phyloP scores from a whole-genome alignment of 2,888 invertebrate genomes.

The Ecdyonurus torrentis region DNA sequence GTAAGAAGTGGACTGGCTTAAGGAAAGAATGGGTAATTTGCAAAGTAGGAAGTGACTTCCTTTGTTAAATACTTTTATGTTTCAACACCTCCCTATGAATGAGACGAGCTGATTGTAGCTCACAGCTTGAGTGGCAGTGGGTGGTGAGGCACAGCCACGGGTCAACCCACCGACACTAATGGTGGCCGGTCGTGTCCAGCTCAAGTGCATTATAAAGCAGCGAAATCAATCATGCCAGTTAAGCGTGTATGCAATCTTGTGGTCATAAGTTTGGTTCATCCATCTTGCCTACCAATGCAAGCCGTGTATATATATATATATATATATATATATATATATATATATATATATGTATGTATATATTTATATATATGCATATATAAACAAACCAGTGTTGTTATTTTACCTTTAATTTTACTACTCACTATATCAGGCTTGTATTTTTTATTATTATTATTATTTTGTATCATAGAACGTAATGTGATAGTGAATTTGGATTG shows the following conservation, averaged over 20 bases:
- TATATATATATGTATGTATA: no score
- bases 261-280: no score
- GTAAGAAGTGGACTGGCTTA: constrained; percentile 9
- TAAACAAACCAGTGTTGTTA: no score
- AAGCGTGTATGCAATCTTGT: neutral
- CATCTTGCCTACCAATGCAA: no score
- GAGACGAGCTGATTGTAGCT: neutral
- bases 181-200: neutral
- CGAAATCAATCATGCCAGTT: neutral
- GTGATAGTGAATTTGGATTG: no score
- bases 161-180: neutral
- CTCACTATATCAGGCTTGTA: no score
- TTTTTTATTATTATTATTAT: no score
- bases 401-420: no score
- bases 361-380: no score
- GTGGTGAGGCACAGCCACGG: neutral
- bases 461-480: no score
- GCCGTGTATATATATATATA: no score
- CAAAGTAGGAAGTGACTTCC: neutral
- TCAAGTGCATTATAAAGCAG: neutral
- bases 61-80: neutral
- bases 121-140: neutral
- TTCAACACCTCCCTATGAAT: neutral
- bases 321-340: no score
- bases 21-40: neutral